phyloP scores from a whole-genome alignment of 2,888 invertebrate genomes.

The Stramonita haemastoma region DNA sequence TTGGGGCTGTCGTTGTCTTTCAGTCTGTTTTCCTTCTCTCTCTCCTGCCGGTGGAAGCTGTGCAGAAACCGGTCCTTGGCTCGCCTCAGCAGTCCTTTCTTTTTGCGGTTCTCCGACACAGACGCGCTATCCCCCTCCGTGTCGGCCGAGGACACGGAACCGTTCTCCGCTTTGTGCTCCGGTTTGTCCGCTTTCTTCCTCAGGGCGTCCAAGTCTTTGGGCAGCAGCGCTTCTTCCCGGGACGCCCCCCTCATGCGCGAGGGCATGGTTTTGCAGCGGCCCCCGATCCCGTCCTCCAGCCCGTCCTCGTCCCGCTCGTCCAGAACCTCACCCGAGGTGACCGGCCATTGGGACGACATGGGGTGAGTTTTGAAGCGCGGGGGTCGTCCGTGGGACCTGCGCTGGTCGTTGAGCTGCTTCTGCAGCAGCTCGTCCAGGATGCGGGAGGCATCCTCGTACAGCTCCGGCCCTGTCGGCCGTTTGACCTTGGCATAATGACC shows the following conservation, averaged over 20 bases:
- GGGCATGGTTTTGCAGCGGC: constrained; percentile 36
- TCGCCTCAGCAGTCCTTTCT: constrained; percentile 65
- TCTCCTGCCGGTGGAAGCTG: constrained; percentile 52
- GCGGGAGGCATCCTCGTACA: constrained; percentile 60
- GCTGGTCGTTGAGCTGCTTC: constrained; percentile 48
- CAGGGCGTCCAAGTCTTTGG: constrained; percentile 7
- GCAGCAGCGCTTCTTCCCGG: constrained; percentile 15
- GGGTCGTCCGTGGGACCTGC: background rate
- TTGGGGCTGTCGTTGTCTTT: constrained; percentile 46
- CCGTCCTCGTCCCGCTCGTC: constrained; percentile 22
- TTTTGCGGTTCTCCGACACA: constrained; percentile 51
- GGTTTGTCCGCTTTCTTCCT: constrained; percentile 3
- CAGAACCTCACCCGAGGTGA: constrained; percentile 1
- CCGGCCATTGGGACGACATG: background rate
- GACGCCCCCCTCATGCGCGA: background rate
- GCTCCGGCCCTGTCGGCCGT: constrained; percentile 52
- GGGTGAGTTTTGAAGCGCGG: constrained; percentile 37
- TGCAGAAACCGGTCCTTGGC: constrained; percentile 60
- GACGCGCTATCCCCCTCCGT: constrained; percentile 43
- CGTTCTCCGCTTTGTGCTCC: background rate
- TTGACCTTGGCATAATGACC: constrained; percentile 25
- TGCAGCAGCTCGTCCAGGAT: constrained; percentile 67
- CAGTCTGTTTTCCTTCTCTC: constrained; percentile 35
- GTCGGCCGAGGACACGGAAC: constrained; percentile 46
- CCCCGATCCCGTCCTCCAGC: constrained; percentile 8